phyloP scores from a whole-genome alignment of 2,888 invertebrate genomes.

The Leptinotarsa tumamoca region DNA sequence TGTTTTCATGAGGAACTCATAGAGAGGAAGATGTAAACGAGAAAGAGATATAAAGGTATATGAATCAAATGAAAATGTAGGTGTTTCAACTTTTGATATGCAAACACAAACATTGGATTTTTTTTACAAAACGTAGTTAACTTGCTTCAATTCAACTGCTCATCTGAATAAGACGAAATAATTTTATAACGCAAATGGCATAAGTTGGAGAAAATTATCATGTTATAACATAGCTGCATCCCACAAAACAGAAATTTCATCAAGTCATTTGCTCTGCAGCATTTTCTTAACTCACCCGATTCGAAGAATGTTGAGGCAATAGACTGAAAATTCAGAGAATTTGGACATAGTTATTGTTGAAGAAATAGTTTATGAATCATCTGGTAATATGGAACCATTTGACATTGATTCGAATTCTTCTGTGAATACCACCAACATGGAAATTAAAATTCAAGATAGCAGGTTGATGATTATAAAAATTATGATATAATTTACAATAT shows the following conservation, averaged over 20 bases:
- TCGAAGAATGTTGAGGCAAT: neutral
- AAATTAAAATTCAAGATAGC: neutral
- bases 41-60: neutral
- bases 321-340: neutral
- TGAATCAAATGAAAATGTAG: neutral
- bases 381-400: neutral
- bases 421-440: neutral
- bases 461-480: neutral
- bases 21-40: neutral
- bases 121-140: neutral
- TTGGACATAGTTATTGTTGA: neutral
- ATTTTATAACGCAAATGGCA: neutral
- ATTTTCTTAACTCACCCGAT: neutral
- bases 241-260: constrained; percentile 7
- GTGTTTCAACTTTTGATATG: neutral
- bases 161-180: neutral
- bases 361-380: neutral
- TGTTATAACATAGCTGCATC: neutral
- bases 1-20: neutral
- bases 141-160: neutral
- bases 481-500: neutral
- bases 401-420: constrained; percentile 1
- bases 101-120: neutral
- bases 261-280: neutral
- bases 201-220: neutral